Percentiles rank a stretch among this genome's conserved stretches.
Evolutionary conservation across 2,797 vertebrate species (phyloP).

Genomic region (Tinamus major): DNA sequence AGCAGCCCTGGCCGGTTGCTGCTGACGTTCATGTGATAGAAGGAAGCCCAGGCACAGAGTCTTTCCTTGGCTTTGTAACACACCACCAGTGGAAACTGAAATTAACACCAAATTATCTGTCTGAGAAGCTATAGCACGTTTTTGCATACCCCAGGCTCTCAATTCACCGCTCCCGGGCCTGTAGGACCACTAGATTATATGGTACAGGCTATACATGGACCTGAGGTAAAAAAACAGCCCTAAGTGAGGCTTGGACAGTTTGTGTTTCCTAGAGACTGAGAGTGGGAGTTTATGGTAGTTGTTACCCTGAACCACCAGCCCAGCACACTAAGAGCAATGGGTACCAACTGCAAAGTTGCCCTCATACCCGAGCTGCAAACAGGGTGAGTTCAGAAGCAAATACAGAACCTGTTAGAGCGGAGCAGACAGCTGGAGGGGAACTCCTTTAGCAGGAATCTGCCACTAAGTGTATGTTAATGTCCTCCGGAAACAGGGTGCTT

Average conservation of each 20-base stretch:
- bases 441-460: neutral
- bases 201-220: neutral
- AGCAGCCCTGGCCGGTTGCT: constrained; percentile 16
- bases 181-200: neutral
- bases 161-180: neutral
- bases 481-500: neutral
- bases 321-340: neutral
- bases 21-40: neutral
- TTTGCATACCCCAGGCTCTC: neutral
- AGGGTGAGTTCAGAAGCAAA: neutral
- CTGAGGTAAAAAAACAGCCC: neutral
- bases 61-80: neutral
- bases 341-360: neutral
- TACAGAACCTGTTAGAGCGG: neutral
- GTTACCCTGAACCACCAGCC: neutral
- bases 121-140: neutral
- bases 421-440: neutral
- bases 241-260: neutral
- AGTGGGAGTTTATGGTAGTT: neutral
- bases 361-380: neutral
- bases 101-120: constrained; percentile 1
- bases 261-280: neutral
- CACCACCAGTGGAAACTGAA: constrained; percentile 20
- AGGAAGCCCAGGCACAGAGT: neutral
- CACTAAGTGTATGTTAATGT: neutral